Conservation (phyloP, 1,140 invertebrate species). For the Planococcus citri region DNA sequence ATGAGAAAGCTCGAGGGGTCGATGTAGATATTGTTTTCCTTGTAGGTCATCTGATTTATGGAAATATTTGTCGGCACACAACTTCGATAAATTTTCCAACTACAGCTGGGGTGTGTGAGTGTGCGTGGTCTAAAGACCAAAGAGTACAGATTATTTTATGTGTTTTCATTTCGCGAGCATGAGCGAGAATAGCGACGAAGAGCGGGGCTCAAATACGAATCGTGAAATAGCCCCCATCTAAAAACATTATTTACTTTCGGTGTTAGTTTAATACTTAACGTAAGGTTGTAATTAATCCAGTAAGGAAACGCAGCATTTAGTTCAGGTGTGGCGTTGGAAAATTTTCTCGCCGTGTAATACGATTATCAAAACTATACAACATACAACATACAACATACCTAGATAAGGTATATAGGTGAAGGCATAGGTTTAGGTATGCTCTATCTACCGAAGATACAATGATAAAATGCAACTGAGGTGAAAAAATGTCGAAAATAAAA, state of each 20-base stretch:
- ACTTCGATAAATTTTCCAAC: neutral
- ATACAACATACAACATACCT: neutral
- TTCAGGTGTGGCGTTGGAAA: neutral
- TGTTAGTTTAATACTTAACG: neutral
- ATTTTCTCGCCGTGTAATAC: neutral
- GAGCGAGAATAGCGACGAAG: neutral
- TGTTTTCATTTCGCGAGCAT: neutral
- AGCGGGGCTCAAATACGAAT: neutral
- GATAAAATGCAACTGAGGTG: neutral
- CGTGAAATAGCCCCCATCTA: neutral
- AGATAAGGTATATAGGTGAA: no score
- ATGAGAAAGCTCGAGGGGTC: no score
- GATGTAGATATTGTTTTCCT: neutral
- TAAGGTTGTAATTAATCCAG: neutral
- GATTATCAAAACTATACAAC: neutral
- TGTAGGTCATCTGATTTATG: neutral
- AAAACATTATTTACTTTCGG: neutral
- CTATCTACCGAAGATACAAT: no score
- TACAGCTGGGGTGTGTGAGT: no score
- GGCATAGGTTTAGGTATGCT: no score
- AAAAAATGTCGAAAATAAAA: neutral
- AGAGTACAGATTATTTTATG: no score
- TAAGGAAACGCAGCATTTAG: neutral
- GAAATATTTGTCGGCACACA: neutral
- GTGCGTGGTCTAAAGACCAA: no score